Conservation (phyloP, 2,888 invertebrate species). For the Malthinus flaveolus region DNA sequence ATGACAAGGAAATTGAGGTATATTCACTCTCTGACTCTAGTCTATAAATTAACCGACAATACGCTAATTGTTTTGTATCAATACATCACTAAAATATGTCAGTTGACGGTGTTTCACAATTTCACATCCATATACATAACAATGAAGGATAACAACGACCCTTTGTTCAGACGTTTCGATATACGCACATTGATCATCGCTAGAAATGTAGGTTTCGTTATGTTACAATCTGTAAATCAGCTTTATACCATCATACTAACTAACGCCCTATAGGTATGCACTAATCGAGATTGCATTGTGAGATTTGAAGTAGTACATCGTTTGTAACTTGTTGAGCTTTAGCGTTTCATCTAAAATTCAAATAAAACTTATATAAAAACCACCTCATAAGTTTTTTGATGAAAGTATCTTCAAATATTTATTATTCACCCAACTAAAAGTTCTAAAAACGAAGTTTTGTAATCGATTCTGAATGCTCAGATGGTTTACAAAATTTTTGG, state of each 20-base stretch:
- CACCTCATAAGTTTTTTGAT: no score
- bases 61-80: slow-evolving; percentile 29
- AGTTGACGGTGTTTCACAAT: slow-evolving; percentile 15
- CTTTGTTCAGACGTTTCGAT: slow-evolving; percentile 16
- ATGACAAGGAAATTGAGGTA: no score
- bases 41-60: slow-evolving; percentile 35
- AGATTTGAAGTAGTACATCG: not conserved
- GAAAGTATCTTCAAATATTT: no score
- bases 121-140: slow-evolving; percentile 22
- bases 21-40: no score
- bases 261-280: not conserved
- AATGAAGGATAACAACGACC: slow-evolving; percentile 21
- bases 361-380: no score
- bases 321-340: slow-evolving; percentile 1
- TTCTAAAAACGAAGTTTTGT: no score
- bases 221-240: slow-evolving; percentile 17
- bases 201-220: slow-evolving; percentile 3
- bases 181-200: slow-evolving; percentile 15
- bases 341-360: not conserved
- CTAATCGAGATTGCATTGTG: not conserved
- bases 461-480: no score
- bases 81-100: slow-evolving; percentile 35
- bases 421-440: no score
- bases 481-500: no score
- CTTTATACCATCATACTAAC: not conserved